Base-by-base conservation (phyloP, 2,113 vertebrate species). In the Pterocles burchelli region DNA sequence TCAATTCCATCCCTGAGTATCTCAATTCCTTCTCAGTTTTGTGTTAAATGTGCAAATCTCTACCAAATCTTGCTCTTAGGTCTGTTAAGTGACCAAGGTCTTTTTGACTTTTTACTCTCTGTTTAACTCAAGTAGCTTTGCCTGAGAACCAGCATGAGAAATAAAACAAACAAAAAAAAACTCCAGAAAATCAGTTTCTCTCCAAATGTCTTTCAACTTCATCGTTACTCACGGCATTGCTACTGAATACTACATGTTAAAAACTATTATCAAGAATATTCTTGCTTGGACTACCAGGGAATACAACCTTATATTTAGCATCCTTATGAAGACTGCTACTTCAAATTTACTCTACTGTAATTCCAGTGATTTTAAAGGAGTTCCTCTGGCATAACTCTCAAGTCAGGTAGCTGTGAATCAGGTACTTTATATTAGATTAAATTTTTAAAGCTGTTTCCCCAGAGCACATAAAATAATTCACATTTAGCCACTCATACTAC, bases 401-500 rank as follows among this genome's bases (percentile, higher is more conserved):
- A 68, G 24, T 57, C 22, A 77, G 73, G 76, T 20, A 85, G 34
- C 62, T 61, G 57, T 78, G 88, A 89, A 88, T 76, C 66, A 36
- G 67, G 26, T 52, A 46, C 45, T n/a, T 51, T 54, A 79, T 41
- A 51, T 83, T 4, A 94, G 57, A 92, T 80, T 90, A 59, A n/a
- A 62, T 62, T 78, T 92, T 90, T 66, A 46, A 83, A 85, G 68
- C 80, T 45, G 48, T 62, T 88, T 85, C 72, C 52, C 59, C 59
- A 80, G 89, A 59, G 67, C 58, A 63, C 55, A 75, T 72, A 55
- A 94, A 92, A 84, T 81, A 83, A 82, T 82, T 96, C 91, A 96
- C 21, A 33, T 45, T 92, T 78, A 95, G 46, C 52, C 41, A 73
- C 65, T 79, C 77, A n/a, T 5, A 85, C 43, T n/a, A 91, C 33